These are phyloP conservation scores for Choristoneura fumiferana DNA, from an alignment of 1,140 invertebrate species.

Conservation along the genomic window DNA sequence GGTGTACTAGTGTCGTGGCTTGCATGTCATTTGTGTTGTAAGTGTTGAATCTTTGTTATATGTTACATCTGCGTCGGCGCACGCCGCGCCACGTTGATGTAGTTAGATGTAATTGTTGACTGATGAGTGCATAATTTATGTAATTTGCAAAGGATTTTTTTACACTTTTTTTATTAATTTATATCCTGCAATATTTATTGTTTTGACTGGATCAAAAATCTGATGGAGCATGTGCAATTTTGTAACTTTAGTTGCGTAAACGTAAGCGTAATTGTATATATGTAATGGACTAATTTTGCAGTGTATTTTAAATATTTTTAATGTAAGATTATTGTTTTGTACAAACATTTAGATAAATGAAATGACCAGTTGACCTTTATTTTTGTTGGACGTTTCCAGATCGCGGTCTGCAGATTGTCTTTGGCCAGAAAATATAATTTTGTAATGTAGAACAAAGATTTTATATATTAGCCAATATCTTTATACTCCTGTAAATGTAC, in stretches of 20 bases:
- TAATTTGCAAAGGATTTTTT: conserved; percentile 47
- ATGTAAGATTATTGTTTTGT: conserved; percentile 43
- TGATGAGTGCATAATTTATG: conserved; percentile 67
- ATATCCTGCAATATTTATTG: conserved; percentile 35
- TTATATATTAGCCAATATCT: conserved; percentile 8
- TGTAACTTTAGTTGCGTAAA: conserved; percentile 35
- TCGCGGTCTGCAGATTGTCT: background rate
- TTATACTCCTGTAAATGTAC: too few species aligned
- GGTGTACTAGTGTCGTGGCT: background rate
- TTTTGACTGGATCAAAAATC: conserved; percentile 62
- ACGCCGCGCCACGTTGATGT: conserved; percentile 23
- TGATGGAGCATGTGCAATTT: conserved; percentile 56
- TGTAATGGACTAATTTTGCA: conserved; percentile 31
- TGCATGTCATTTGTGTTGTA: background rate
- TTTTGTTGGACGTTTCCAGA: background rate
- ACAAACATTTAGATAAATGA: conserved; percentile 29
- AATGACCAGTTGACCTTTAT: background rate
- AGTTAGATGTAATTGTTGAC: conserved; percentile 52
- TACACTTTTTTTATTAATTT: conserved; percentile 34
- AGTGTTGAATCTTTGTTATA: conserved; percentile 3
- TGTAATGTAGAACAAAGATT: conserved; percentile 9
- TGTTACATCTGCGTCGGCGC: conserved; percentile 21
- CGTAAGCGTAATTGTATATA: conserved; percentile 35
- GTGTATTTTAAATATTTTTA: conserved; percentile 43
- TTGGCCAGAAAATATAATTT: conserved; percentile 12